Evolutionary conservation across 2,113 vertebrate genomes (phyloP).

Genomic region (Aptenodytes patagonicus): DNA sequence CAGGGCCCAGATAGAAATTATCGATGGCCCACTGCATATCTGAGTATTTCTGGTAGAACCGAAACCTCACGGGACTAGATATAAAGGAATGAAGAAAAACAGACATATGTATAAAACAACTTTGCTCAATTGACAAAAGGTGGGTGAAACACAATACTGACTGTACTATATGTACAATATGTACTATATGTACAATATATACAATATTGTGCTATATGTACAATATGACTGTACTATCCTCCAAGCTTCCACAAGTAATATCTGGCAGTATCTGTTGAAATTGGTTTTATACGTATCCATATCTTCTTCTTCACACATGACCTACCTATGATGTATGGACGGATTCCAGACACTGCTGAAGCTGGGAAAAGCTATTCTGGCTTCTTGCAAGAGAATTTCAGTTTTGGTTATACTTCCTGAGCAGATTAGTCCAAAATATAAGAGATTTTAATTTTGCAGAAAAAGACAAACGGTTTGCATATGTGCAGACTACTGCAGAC

Average conservation of each 20-base stretch:
- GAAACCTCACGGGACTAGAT: slow-evolving; percentile 88
- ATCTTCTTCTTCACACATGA: not conserved
- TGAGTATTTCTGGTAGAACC: slow-evolving; percentile 96
- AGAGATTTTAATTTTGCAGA: not conserved
- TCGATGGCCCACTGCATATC: slow-evolving; percentile 94
- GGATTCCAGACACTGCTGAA: not conserved
- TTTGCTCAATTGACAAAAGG: not conserved
- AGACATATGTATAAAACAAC: not conserved
- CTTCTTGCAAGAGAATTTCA: not conserved
- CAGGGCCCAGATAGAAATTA: slow-evolving; percentile 96
- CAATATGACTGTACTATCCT: not conserved
- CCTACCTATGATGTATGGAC: not conserved
- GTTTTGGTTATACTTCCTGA: not conserved
- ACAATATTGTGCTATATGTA: too few species aligned
- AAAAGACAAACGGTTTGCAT: not conserved
- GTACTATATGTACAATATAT: too few species aligned
- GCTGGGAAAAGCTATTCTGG: not conserved
- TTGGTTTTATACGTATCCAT: not conserved
- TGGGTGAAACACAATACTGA: not conserved
- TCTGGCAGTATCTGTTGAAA: not conserved
- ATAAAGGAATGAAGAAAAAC: slow-evolving; percentile 26
- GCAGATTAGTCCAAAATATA: not conserved
- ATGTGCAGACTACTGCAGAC: not conserved
- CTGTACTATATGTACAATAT: too few species aligned
- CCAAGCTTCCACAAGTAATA: not conserved